Percentiles rank a stretch among this genome's conserved stretches.
Evolutionary conservation across 92 coral and sea anemone species (phyloP).

Genomic region (Diadumene lineata): DNA sequence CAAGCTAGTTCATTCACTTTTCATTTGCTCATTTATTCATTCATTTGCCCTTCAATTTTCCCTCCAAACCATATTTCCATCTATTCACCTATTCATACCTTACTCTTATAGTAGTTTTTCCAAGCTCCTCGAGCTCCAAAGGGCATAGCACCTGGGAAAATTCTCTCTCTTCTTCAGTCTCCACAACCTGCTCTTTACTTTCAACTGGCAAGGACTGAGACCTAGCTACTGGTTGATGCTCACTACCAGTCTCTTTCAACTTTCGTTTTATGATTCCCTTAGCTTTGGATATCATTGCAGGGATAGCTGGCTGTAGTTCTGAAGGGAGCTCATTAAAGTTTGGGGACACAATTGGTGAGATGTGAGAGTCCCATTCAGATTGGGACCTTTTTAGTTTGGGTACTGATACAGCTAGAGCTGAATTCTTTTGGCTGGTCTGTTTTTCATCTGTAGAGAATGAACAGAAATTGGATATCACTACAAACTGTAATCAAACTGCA

Average conservation of each 20-base stretch:
- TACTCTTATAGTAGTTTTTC: constrained; percentile 9
- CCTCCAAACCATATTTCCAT: too few relatives aligned
- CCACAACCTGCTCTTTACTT: constrained; percentile 10
- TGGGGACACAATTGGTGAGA: constrained; percentile 15
- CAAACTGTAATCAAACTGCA: background rate
- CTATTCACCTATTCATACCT: constrained; percentile 14
- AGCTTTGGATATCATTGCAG: constrained; percentile 73
- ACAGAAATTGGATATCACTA: background rate
- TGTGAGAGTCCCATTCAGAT: constrained; percentile 21
- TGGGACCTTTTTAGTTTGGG: constrained; percentile 14
- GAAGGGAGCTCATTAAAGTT: constrained; percentile 17
- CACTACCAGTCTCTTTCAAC: constrained; percentile 40
- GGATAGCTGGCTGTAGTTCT: constrained; percentile 66
- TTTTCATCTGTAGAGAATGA: background rate
- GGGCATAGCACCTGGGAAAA: constrained; percentile 19
- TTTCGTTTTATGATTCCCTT: constrained; percentile 62
- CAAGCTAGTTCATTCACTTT: background rate
- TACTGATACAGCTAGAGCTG: background rate
- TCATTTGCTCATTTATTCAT: background rate
- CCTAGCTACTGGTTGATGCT: background rate
- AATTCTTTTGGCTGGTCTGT: background rate
- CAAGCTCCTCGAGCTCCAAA: constrained; percentile 18
- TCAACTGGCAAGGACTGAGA: constrained; percentile 25
- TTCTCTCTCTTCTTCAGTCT: constrained; percentile 17
- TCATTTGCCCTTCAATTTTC: too few relatives aligned